These are phyloP conservation scores for Phataginus tricuspis DNA, from an alignment of 2,797 vertebrate species.

Conservation along the genomic window DNA sequence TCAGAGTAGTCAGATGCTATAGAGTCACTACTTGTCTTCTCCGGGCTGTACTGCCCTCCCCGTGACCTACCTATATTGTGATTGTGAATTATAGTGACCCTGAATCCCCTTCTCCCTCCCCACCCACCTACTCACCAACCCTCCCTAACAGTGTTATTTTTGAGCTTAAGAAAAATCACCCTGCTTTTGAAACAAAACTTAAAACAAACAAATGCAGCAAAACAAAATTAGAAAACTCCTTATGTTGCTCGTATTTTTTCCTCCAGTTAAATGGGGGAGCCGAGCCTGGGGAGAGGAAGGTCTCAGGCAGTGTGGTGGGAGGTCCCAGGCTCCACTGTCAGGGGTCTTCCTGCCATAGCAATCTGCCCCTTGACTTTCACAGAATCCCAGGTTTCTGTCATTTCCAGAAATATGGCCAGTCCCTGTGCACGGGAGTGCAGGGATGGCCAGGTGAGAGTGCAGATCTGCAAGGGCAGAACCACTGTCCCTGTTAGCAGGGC, in stretches of 20 bases:
- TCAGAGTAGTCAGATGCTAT: no score
- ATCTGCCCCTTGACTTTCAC: background rate
- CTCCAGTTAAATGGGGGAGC: background rate
- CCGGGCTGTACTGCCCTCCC: no score
- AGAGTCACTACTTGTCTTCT: no score
- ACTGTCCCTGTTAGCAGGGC: background rate
- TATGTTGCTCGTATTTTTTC: background rate
- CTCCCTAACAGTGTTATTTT: no score
- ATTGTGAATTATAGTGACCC: no score
- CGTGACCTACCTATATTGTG: no score
- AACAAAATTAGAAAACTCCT: background rate
- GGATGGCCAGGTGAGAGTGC: rapidly evolving
- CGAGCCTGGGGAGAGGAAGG: background rate
- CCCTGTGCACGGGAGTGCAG: background rate
- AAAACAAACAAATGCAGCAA: background rate
- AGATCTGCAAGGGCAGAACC: background rate
- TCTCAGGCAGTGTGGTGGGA: background rate
- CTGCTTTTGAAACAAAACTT: background rate
- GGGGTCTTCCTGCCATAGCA: background rate
- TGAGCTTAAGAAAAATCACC: background rate
- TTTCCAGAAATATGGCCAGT: background rate
- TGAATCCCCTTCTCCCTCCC: no score
- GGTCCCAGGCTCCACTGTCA: background rate
- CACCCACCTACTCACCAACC: no score
- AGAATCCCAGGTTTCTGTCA: background rate